phyloP scores from a whole-genome alignment of 2,888 invertebrate species.

The Dicyrtoma fusca region DNA sequence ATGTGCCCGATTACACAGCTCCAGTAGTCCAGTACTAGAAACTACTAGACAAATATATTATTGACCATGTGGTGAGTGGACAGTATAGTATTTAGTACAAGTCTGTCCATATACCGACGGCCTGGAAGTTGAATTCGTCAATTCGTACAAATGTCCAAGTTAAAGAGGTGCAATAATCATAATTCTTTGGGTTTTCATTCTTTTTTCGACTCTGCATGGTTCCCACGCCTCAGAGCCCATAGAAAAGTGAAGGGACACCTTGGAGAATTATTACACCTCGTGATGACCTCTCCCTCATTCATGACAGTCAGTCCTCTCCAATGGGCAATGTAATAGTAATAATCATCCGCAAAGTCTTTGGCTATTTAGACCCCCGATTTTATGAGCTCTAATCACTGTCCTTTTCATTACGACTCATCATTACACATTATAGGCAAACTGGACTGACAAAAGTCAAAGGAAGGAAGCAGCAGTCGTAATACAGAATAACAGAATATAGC shows the following conservation, averaged over 20 bases:
- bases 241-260: conserved; percentile 12
- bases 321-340: neutral
- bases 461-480: too few species aligned
- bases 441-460: too few species aligned
- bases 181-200: conserved; percentile 43
- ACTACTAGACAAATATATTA: too few species aligned
- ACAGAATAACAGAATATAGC: neutral
- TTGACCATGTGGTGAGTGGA: neutral
- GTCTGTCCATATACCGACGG: neutral
- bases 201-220: conserved; percentile 25
- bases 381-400: conserved; percentile 27
- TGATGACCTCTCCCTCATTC: conserved; percentile 20
- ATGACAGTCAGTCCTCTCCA: neutral
- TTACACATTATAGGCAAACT: neutral
- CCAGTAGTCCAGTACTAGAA: too few species aligned
- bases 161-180: conserved; percentile 56
- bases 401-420: conserved; percentile 25
- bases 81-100: neutral
- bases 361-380: conserved; percentile 9
- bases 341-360: conserved; percentile 18
- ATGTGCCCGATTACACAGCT: too few species aligned
- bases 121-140: neutral
- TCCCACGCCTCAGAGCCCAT: conserved; percentile 25
- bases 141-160: neutral
- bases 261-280: conserved; percentile 24